These are phyloP conservation scores for Callyntrura guangdongensis DNA, from an alignment of 2,888 invertebrate genomes.

Conservation along the genomic window DNA sequence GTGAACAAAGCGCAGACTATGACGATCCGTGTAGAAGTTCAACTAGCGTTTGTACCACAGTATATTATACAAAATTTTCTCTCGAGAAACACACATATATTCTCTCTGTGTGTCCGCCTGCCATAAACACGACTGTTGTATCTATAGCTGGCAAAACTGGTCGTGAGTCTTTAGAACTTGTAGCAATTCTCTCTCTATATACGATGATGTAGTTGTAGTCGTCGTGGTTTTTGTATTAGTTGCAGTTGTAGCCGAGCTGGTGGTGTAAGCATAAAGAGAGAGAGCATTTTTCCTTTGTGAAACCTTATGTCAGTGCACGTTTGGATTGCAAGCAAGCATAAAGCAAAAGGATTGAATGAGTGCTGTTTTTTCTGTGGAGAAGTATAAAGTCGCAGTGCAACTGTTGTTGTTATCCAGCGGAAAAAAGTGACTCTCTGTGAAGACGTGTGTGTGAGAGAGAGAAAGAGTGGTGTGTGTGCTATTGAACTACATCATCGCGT, in stretches of 20 bases:
- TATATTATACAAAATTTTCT: too few species aligned
- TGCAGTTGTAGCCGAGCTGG: background rate
- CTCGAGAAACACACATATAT: too few species aligned
- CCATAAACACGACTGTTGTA: background rate
- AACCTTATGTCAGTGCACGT: conserved; percentile 72
- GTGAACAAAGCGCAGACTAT: conserved; percentile 53
- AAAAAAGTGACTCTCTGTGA: conserved; percentile 15
- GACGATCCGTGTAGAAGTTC: background rate
- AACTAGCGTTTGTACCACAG: conserved; percentile 8
- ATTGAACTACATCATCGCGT: background rate
- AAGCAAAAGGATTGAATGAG: background rate
- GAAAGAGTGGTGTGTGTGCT: too few species aligned
- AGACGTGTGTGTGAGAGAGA: conserved; percentile 7
- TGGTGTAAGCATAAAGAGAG: background rate
- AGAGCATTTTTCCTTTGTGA: conserved; percentile 68
- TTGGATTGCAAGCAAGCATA: conserved; percentile 69
- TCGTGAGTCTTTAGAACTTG: background rate
- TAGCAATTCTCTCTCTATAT: background rate
- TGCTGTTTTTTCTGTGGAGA: background rate
- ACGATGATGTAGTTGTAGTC: background rate
- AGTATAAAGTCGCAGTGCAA: background rate
- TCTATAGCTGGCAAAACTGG: too few species aligned
- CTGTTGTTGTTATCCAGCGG: conserved; percentile 22
- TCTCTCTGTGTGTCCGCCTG: too few species aligned
- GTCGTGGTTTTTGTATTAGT: background rate